Evolutionary conservation across 2,797 vertebrate species (phyloP).

Genomic region (Oryzias sinensis): DNA sequence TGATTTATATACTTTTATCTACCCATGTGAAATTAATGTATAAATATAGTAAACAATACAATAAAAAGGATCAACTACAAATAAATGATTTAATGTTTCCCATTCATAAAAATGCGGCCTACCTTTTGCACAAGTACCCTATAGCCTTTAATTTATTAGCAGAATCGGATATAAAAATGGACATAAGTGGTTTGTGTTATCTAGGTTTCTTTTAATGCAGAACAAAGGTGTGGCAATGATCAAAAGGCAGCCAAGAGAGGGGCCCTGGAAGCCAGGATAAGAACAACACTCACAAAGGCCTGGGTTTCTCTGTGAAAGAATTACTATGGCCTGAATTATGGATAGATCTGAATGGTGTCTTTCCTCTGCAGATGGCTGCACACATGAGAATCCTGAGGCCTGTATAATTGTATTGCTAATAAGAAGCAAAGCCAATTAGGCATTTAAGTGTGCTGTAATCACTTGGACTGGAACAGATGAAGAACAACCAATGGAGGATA

Average conservation of each 20-base stretch:
- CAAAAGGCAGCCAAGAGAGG: constrained; percentile 69
- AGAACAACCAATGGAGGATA: constrained; percentile 83
- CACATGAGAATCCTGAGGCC: constrained; percentile 90
- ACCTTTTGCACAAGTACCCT: constrained; percentile 3
- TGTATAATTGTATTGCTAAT: constrained; percentile 99
- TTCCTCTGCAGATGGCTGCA: constrained; percentile 94
- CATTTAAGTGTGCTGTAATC: constrained; percentile 98
- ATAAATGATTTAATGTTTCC: no score
- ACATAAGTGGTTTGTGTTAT: constrained; percentile 46
- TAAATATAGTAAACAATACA: no score
- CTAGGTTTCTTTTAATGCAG: constrained; percentile 46
- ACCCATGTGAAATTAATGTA: no score
- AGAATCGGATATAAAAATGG: constrained; percentile 18
- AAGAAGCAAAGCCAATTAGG: constrained; percentile 99
- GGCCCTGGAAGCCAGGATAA: constrained; percentile 84
- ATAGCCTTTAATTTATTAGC: constrained; percentile 6
- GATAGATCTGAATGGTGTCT: constrained; percentile 94
- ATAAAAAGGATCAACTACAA: no score
- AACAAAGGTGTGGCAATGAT: constrained; percentile 69
- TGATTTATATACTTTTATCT: no score
- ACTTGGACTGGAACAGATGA: constrained; percentile 89
- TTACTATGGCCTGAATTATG: constrained; percentile 96
- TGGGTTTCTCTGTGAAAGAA: constrained; percentile 81
- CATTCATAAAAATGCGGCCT: not conserved
- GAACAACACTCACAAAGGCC: constrained; percentile 83